Base-by-base conservation (phyloP, 2,888 invertebrate species). In the Thereva unica region DNA sequence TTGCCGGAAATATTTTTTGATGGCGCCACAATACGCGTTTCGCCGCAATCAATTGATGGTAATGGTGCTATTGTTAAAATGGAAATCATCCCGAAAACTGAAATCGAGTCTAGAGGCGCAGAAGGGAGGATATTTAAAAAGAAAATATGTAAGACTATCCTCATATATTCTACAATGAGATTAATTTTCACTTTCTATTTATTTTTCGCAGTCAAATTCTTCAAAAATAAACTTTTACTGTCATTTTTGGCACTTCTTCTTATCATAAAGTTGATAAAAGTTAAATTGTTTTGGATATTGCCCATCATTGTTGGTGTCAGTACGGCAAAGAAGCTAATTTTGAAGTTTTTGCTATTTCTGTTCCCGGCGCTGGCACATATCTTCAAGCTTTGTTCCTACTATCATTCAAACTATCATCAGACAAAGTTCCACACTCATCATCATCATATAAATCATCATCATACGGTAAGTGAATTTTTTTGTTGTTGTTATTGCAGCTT, bases 331-430 rank as follows among this genome's bases (percentile, higher is more conserved):
- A 93, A 93, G 78, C 83, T 93, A 73, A 85, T 93, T 75, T 82
- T 93, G 50, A 93, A 93, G 76, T 82, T 92, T 61, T 79, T 93
- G 9, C 84, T 93, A 34, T 93, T 93, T 83, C 76, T 93, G 45
- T 91, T 93, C 81, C 93, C 93, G 1, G 91, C 91, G 0, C 79
- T 93, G 69, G 87, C 90, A 65, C 91, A 92, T 77, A 85, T 93
- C 69, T 93, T 93, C 83, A 93, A 92, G 78, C 82, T 93, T 10
- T 93, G 93, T 78, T 90, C 91, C 4, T 90, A 89, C 83, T 92
- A 92, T 75, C 90, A 91, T 71, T 86, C 89, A 73, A 85, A 85
- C 70, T 87, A 86, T 74, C 88, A 89, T 73, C 84, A 86, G 10
- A 88, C 90, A 52, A 91, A 92, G 76, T 89, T 85, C 74, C 92